Percentiles rank a stretch among this genome's conserved stretches.
Evolutionary conservation across 1,140 invertebrate genomes (phyloP).

Genomic region (Limonius californicus): DNA sequence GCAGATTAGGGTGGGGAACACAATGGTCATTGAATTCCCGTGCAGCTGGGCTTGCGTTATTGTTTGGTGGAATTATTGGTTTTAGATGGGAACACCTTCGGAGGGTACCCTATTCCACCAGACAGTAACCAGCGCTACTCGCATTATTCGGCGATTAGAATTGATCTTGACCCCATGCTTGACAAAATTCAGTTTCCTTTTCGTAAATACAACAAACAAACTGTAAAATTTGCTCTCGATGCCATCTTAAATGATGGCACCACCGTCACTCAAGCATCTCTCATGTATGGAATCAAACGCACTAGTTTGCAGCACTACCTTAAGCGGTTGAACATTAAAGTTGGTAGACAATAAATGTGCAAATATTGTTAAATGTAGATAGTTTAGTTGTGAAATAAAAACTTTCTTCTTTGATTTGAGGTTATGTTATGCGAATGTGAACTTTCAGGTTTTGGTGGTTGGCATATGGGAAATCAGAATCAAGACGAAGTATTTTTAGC

Average conservation of each 20-base stretch:
- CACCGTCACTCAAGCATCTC: constrained; percentile 53
- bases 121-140: constrained; percentile 24
- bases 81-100: constrained; percentile 31
- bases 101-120: constrained; percentile 33
- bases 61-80: constrained; percentile 38
- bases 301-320: constrained; percentile 56
- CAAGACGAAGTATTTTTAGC: constrained; percentile 69
- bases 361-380: too few relatives aligned
- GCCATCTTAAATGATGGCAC: constrained; percentile 53
- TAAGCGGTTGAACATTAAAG: constrained; percentile 51
- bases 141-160: constrained; percentile 10
- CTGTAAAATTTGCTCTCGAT: constrained; percentile 52
- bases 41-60: constrained; percentile 3
- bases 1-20: not conserved
- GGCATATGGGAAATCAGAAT: constrained; percentile 66
- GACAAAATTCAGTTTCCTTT: constrained; percentile 23
- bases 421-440: too few relatives aligned
- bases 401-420: too few relatives aligned
- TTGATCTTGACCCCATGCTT: not conserved
- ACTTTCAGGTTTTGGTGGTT: constrained; percentile 57
- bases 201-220: constrained; percentile 52
- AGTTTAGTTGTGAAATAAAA: constrained; percentile 19
- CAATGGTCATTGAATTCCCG: not conserved
- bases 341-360: too few relatives aligned
- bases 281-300: constrained; percentile 55